Evolutionary conservation across 1,140 invertebrate species (phyloP).

Genomic region (Drosophila tristis): DNA sequence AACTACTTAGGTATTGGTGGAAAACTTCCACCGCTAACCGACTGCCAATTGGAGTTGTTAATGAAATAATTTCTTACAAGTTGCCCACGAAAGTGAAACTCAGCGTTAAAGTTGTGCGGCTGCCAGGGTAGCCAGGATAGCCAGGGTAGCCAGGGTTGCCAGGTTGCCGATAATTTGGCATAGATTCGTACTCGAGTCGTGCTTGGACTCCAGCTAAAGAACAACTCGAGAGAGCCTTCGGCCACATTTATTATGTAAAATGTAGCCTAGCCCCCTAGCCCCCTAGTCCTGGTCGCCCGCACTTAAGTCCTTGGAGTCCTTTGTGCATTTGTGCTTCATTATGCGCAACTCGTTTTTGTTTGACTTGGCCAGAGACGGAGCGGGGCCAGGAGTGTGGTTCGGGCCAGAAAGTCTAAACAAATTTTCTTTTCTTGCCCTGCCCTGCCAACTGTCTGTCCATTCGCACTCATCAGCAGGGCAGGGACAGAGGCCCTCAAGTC

Average conservation of each 20-base stretch:
- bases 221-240: conserved; percentile 33
- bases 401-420: conserved; percentile 73
- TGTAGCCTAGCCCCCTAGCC: conserved; percentile 10
- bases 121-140: conserved; percentile 6
- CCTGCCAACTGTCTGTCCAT: conserved; percentile 40
- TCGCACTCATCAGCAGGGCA: conserved; percentile 67
- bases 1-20: conserved; percentile 18
- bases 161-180: conserved; percentile 64
- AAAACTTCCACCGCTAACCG: conserved; percentile 56
- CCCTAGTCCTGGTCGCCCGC: not conserved
- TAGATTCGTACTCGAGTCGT: conserved; percentile 53
- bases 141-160: not conserved
- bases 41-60: conserved; percentile 77
- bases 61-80: conserved; percentile 77
- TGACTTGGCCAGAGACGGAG: conserved; percentile 53
- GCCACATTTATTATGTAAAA: conserved; percentile 59
- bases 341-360: conserved; percentile 79
- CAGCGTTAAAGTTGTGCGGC: conserved; percentile 65
- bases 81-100: conserved; percentile 69
- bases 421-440: conserved; percentile 68
- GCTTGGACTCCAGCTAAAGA: conserved; percentile 9
- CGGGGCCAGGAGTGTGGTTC: no score
- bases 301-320: conserved; percentile 30
- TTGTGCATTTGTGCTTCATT: conserved; percentile 79
- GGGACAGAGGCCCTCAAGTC: conserved; percentile 43